These are phyloP conservation scores for Mirounga angustirostris DNA, from an alignment of 2,113 vertebrate species.

Conservation along the genomic window DNA sequence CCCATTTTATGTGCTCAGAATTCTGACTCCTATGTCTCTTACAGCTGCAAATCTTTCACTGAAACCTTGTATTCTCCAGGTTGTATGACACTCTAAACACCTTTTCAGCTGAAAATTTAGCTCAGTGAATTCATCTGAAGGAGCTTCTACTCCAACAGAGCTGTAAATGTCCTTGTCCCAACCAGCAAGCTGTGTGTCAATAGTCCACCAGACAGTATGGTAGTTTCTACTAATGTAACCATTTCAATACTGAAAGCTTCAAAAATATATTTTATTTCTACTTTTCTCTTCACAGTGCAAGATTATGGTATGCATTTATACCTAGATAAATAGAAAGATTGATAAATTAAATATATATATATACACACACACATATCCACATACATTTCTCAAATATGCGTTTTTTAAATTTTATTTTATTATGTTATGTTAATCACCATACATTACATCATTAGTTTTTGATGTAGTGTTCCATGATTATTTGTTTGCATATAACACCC, in stretches of 20 bases:
- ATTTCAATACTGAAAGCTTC: not conserved
- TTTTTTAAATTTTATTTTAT: too few species aligned
- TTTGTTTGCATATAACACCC: too few species aligned
- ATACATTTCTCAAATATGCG: not conserved
- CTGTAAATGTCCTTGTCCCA: not conserved
- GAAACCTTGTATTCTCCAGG: not conserved
- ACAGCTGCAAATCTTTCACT: not conserved
- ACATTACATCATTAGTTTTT: too few species aligned
- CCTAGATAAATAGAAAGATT: not conserved
- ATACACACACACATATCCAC: not conserved
- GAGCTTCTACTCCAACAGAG: not conserved
- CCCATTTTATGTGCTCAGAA: not conserved
- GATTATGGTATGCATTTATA: not conserved
- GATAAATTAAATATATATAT: not conserved
- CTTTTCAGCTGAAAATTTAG: not conserved
- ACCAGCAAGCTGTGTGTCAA: not conserved
- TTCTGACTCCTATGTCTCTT: not conserved
- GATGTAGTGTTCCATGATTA: too few species aligned
- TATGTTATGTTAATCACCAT: too few species aligned
- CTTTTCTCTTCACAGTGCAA: not conserved
- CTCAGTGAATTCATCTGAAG: not conserved
- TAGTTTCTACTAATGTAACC: not conserved
- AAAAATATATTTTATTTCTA: not conserved
- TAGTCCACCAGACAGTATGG: not conserved
- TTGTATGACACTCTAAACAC: not conserved